Evolutionary conservation across 2,113 vertebrate genomes (phyloP), one percentile per base, ranked within the genome.

Genomic region (Centropus unirufus): DNA sequence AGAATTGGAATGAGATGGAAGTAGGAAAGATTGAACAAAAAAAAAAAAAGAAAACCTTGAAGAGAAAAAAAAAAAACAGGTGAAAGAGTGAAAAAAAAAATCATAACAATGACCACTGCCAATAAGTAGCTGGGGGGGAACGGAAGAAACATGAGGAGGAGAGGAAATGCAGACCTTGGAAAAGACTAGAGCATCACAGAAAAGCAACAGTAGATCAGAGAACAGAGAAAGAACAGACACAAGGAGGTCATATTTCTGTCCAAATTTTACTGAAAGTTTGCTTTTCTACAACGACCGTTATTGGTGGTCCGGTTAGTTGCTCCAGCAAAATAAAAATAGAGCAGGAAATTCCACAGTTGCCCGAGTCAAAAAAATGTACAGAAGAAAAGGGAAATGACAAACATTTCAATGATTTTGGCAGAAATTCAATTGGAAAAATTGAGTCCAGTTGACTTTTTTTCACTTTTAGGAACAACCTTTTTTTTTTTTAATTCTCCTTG

Each of bases 261-360:
- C 29, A 46, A 55, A 32, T 59, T 75, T 18, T 26, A 83, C 34
- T 32, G 9, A 12, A 74, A 70, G 27, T 54, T 40, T 66, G 30
- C 23, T 23, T 77, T 79, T 57, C 51, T 54, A 15, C 59, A 62
- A 4, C 11, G 51, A 74, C n/a, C 17, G 69, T 42, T 54, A 47
- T 20, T 61, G 20, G 24, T 85, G 32, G 54, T 36, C 76, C 49
- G 39, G 77, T 80, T 47, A 70, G 39, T 11, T 54, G 30, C 21
- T 36, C 22, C 23, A 93, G 88, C 24, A 76, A 90, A 92, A 85
- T 23, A 84, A 83, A 91, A 95, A 74, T 13, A 89, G 58, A 93
- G 8, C 78, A 84, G 92, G 82, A 91, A 89, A 91, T 84, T 70
- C 78, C 82, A 87, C 21, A 46, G 57, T 27, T 46, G 69, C 40